Evolutionary conservation across 2,888 invertebrate species (phyloP).

Genomic region (Nomada fucata): DNA sequence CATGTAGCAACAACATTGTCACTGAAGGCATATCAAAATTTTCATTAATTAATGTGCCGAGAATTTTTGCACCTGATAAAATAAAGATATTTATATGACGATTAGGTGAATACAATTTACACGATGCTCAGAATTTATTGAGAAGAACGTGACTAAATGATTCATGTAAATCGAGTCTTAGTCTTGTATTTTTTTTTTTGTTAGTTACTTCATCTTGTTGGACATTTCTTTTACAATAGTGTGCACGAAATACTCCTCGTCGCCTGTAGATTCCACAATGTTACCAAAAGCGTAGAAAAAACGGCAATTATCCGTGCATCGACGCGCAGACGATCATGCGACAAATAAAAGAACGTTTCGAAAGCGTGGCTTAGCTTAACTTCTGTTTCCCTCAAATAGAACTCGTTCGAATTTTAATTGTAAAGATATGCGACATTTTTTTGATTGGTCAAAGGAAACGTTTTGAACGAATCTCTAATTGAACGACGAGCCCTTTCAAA

Average conservation of each 20-base stretch:
- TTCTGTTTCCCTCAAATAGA: no score
- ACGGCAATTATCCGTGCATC: conserved; percentile 11
- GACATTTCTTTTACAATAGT: not conserved
- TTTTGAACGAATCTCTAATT: not conserved
- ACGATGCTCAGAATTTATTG: not conserved
- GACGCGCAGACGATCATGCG: not conserved
- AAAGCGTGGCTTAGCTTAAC: no score
- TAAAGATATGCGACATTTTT: no score
- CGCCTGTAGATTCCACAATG: conserved; percentile 9
- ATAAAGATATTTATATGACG: not conserved
- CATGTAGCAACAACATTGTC: not conserved
- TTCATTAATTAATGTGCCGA: not conserved
- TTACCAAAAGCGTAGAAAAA: conserved; percentile 37
- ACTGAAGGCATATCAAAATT: no score
- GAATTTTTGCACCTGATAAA: not conserved
- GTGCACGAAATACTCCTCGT: conserved; percentile 6
- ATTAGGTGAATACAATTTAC: not conserved
- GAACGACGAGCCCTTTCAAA: no score
- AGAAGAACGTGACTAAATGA: not conserved
- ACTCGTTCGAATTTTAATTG: no score
- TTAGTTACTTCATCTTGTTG: not conserved
- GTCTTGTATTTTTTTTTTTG: not conserved
- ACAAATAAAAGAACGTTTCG: not conserved
- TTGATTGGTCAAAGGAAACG: not conserved
- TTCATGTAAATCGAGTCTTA: conserved; percentile 16